Percentiles rank a stretch among this genome's conserved stretches.
Evolutionary conservation across 2,797 vertebrate species (phyloP).

Genomic region (Apogon hyalosoma): DNA sequence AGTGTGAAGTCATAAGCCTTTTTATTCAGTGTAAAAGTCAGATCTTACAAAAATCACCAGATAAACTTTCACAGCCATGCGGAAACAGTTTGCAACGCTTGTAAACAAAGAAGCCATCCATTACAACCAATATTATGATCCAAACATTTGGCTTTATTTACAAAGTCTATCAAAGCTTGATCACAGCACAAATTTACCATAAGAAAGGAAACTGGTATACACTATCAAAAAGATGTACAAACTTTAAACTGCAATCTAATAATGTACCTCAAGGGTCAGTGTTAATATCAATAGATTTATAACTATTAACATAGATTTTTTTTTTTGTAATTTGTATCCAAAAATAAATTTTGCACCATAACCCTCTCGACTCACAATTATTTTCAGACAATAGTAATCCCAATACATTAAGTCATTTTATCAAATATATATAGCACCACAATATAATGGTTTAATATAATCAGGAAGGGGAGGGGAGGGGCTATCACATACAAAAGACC

Average conservation of each 20-base stretch:
- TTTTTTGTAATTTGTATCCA: conserved; percentile 88
- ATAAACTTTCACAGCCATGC: conserved; percentile 98
- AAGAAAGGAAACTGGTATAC: conserved; percentile 91
- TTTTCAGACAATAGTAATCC: conserved; percentile 94
- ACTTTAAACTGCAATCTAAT: conserved; percentile 92
- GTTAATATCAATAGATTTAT: conserved; percentile 83
- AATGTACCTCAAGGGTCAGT: conserved; percentile 89
- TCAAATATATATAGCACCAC: conserved; percentile 98
- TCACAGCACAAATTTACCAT: conserved; percentile 92
- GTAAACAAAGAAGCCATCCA: conserved; percentile 91
- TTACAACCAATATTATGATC: conserved; percentile 76
- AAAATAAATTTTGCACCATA: conserved; percentile 94
- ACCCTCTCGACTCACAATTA: conserved; percentile 88
- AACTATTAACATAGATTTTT: conserved; percentile 80
- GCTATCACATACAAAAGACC: conserved; percentile 95
- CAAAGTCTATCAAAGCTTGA: conserved; percentile 91
- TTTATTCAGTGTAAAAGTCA: conserved; percentile 99
- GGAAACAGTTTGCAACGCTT: conserved; percentile 88
- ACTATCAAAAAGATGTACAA: conserved; percentile 94
- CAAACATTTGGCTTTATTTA: conserved; percentile 92
- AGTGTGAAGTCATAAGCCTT: conserved; percentile 72
- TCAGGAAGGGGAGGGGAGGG: conserved; percentile 73
- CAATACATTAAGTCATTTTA: conserved; percentile 92
- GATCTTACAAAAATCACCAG: conserved; percentile 90
- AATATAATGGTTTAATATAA: conserved; percentile 92